Evolutionary conservation across 2,113 vertebrate genomes (phyloP).

Genomic region (Antigone vipio): DNA sequence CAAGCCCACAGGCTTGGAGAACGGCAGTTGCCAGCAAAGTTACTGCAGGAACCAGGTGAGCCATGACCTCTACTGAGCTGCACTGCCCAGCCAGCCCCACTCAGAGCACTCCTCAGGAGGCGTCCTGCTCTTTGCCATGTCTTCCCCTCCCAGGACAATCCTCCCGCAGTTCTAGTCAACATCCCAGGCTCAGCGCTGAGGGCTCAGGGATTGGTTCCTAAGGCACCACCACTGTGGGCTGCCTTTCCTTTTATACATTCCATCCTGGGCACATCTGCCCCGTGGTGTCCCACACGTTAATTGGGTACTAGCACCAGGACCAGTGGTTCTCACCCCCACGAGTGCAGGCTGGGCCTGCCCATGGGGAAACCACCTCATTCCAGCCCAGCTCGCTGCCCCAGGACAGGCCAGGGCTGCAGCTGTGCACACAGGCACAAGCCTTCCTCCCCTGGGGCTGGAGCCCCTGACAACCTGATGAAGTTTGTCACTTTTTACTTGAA

Average conservation of each 20-base stretch:
- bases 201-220: not conserved
- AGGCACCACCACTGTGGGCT: not conserved
- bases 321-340: accelerated
- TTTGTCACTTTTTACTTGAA: constrained; percentile 3
- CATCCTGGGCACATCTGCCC: not conserved
- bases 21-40: not conserved
- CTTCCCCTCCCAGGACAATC: not conserved
- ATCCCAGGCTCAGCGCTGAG: not conserved
- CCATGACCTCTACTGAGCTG: accelerated
- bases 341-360: not conserved
- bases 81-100: not conserved
- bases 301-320: not conserved
- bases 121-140: not conserved
- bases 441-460: not conserved
- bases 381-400: not conserved
- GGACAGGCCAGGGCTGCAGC: not conserved
- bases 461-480: not conserved
- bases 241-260: not conserved
- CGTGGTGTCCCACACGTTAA: not conserved
- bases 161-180: accelerated
- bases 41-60: not conserved
- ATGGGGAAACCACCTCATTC: not conserved
- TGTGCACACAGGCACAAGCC: not conserved
- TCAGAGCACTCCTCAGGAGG: not conserved
- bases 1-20: not conserved